Evolutionary conservation across 30 jellyfish, hydroid and myxozoan genomes (phyloP).

Genomic region (Turritopsis dohrnii): DNA sequence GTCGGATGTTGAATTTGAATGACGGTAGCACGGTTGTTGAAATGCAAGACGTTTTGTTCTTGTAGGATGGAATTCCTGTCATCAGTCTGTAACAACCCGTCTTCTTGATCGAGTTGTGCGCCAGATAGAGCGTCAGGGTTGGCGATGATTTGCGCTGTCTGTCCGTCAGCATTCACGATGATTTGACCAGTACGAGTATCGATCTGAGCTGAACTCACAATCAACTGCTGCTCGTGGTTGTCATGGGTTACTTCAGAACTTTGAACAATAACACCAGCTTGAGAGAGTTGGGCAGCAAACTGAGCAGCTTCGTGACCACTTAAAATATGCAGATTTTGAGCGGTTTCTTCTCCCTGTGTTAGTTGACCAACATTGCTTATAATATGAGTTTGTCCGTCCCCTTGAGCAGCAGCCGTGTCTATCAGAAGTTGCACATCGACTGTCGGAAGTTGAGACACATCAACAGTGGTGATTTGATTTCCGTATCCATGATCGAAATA

Average conservation of each 20-base stretch:
- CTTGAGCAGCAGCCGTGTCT: slow-evolving; percentile 40
- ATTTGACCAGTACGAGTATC: slow-evolving; percentile 42
- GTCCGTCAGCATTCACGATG: slow-evolving; percentile 25
- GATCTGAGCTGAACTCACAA: slow-evolving; percentile 33
- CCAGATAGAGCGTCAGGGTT: slow-evolving; percentile 24
- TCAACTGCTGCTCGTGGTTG: slow-evolving; percentile 15
- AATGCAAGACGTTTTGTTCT: slow-evolving; percentile 25
- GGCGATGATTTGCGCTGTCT: slow-evolving; percentile 31
- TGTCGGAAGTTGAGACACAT: slow-evolving; percentile 38
- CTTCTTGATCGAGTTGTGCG: slow-evolving; percentile 29
- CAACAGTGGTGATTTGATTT: slow-evolving; percentile 31
- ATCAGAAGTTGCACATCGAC: slow-evolving; percentile 38
- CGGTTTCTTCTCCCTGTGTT: slow-evolving; percentile 18
- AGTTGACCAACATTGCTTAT: slow-evolving; percentile 23
- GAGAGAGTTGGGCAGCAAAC: slow-evolving; percentile 40
- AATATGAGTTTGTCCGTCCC: slow-evolving; percentile 39
- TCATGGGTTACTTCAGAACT: slow-evolving; percentile 36
- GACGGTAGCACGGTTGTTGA: slow-evolving; percentile 39
- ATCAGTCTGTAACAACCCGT: slow-evolving; percentile 1
- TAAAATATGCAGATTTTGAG: slow-evolving; percentile 39
- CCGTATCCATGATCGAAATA: slow-evolving; percentile 41
- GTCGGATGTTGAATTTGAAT: slow-evolving; percentile 30
- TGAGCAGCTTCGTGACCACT: slow-evolving; percentile 42
- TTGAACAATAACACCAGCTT: slow-evolving; percentile 36
- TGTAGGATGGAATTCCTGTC: neutral